Evolutionary conservation across 2,888 invertebrate genomes (phyloP).

Genomic region (Dinocampus coccinellae): DNA sequence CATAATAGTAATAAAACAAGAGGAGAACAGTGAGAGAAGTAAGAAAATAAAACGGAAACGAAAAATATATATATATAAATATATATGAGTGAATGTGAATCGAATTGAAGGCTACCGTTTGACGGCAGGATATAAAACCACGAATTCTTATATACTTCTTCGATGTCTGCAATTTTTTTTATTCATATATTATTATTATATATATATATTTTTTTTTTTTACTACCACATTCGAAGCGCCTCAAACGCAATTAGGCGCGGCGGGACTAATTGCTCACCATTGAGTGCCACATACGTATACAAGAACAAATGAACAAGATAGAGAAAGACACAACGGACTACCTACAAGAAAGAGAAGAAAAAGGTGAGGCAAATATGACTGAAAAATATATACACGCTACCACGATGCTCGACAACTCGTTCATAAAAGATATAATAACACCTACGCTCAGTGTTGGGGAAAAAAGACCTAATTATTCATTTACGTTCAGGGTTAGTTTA

Average conservation of each 20-base stretch:
- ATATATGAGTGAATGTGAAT: constrained; percentile 30
- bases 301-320: constrained; percentile 1
- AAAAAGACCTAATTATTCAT: constrained; percentile 60
- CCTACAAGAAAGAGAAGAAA: constrained; percentile 11
- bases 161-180: constrained; percentile 25
- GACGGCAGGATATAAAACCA: constrained; percentile 26
- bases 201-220: constrained; percentile 9
- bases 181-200: neutral
- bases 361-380: constrained; percentile 23
- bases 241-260: constrained; percentile 45
- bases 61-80: neutral
- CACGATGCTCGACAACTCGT: constrained; percentile 38
- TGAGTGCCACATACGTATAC: constrained; percentile 22
- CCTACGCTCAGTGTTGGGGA: constrained; percentile 48
- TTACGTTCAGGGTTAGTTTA: constrained; percentile 48
- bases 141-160: constrained; percentile 19
- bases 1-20: neutral
- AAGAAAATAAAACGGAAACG: constrained; percentile 8
- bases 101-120: constrained; percentile 39
- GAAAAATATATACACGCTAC: constrained; percentile 37
- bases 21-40: constrained; percentile 3
- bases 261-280: constrained; percentile 40
- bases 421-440: constrained; percentile 51
- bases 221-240: constrained; percentile 27
- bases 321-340: neutral